phyloP scores from a whole-genome alignment of 2,113 vertebrate genomes.

The Syngnathus floridae region DNA sequence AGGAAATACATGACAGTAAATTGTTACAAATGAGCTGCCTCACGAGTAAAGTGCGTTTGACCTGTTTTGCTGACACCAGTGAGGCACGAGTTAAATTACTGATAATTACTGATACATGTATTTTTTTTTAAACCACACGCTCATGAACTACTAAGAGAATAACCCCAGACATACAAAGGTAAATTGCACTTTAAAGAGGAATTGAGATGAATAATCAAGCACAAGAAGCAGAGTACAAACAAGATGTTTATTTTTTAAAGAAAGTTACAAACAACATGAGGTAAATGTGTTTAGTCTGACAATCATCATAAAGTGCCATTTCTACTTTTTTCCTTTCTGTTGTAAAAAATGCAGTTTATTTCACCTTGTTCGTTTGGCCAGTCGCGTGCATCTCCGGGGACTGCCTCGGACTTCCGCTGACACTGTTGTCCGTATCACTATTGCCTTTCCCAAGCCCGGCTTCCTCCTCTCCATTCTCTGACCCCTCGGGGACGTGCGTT shows the following conservation, averaged over 20 bases:
- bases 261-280: constrained; percentile 41
- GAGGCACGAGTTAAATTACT: constrained; percentile 69
- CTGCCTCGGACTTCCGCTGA: constrained; percentile 78
- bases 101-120: constrained; percentile 52
- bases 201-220: neutral
- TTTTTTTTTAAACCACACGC: neutral
- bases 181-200: neutral
- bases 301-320: constrained; percentile 61
- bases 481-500: constrained; percentile 76
- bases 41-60: neutral
- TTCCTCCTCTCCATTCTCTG: constrained; percentile 49
- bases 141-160: constrained; percentile 20
- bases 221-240: constrained; percentile 8
- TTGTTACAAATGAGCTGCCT: neutral
- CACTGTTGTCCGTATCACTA: constrained; percentile 88
- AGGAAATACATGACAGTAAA: neutral
- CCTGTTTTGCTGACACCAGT: constrained; percentile 17
- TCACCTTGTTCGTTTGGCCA: constrained; percentile 36
- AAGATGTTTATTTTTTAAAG: constrained; percentile 9
- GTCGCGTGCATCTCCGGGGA: constrained; percentile 75
- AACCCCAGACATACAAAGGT: neutral
- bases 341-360: constrained; percentile 40
- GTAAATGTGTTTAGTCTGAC: constrained; percentile 42
- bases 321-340: neutral
- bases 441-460: constrained; percentile 70